Conservation (phyloP, 2,888 invertebrate species). For the Poecilobothrus nobilitatus region DNA sequence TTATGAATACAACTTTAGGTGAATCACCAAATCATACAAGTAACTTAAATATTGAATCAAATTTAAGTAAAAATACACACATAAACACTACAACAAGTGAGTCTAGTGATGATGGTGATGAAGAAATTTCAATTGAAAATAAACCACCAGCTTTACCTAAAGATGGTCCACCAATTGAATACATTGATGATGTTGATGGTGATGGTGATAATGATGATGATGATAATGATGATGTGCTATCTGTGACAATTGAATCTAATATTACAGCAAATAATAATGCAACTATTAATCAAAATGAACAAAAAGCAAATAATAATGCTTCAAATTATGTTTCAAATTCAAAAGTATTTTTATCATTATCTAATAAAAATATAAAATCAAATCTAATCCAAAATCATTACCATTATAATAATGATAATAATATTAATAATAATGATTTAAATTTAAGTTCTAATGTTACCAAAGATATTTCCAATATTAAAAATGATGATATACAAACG, state of each 20-base stretch:
- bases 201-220: conserved; percentile 17
- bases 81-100: no score
- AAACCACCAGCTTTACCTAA: conserved; percentile 30
- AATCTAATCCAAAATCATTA: background rate
- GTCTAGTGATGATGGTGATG: no score
- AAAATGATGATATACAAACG: conserved; percentile 28
- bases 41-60: no score
- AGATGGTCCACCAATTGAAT: conserved; percentile 27
- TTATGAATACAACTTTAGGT: conserved; percentile 27
- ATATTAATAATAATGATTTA: conserved; percentile 21
- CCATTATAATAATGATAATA: background rate
- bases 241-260: conserved; percentile 18
- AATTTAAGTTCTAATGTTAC: conserved; percentile 32
- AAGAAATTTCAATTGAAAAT: conserved; percentile 8
- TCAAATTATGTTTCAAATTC: background rate
- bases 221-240: conserved; percentile 21
- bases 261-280: conserved; percentile 15
- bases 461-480: conserved; percentile 31
- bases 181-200: conserved; percentile 20
- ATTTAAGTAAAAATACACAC: no score
- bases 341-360: background rate
- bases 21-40: conserved; percentile 15
- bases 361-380: background rate
- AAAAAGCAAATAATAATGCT: background rate
- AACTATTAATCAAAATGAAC: background rate